Base-by-base conservation (phyloP, 92 coral and sea anemone species). In the Paragorgia papillata region DNA sequence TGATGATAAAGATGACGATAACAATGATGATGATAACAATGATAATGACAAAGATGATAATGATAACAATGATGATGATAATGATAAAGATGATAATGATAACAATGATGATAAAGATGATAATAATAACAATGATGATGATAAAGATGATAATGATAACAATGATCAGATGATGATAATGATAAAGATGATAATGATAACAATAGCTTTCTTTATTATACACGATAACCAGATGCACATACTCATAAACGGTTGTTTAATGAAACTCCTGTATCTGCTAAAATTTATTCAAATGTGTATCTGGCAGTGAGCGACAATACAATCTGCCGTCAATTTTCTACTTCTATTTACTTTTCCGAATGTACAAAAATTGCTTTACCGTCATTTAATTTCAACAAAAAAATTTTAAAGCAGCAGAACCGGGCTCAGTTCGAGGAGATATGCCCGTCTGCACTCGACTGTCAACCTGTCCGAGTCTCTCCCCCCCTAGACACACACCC, bases 261-360 rank as follows among this genome's bases (percentile, higher is more conserved):
- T 6, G 7, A 46, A 15, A 15, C 15, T 46, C n/a, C 17, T 46
- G 2, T 15, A 7, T 17, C 18, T 14, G 6, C 22, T 56, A 28
- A 56, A 56, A 56, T 56, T 56, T 28, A 56, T 56, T 56, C 53
- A 46, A 46, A 15, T 46, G 53, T 46, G 53, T 15, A 46, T 56
- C 13, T 17, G 62, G 33, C 30, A 13, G 28, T 22, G 15, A 29
- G 62, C 28, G 22, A 56, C 13, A 22, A 56, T 56, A 56, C 62
- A 56, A 56, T 9, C 30, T 56, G 5, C 62, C 28, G 33, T 14
- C 20, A 56, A 14, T 22, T 28, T 22, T 22, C 62, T 56, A 56
- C 7, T 28, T 56, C 62, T 56, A 56, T 31, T 14, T 56, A 17
- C 30, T 22, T 8, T 31, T 56, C 28, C 2, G 14, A 56, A 56